Evolutionary conservation across 2,888 invertebrate species (phyloP).

Genomic region (Mellilla xanthometata): DNA sequence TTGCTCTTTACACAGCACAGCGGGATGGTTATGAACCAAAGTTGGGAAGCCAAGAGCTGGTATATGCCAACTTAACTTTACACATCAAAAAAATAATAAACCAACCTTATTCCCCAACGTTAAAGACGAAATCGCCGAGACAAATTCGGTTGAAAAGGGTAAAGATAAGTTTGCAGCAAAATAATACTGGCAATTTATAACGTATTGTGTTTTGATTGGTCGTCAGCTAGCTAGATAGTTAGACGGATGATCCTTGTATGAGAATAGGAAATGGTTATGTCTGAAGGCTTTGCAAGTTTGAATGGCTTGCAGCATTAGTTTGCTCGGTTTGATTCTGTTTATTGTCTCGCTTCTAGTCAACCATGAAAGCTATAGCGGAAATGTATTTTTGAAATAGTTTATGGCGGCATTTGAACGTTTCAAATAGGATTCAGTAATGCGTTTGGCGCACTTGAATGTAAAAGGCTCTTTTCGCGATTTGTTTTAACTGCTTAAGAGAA

Average conservation of each 20-base stretch:
- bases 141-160: background rate
- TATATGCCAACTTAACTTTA: slow-evolving; percentile 16
- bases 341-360: slow-evolving; percentile 55
- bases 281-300: slow-evolving; percentile 61
- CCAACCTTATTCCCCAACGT: background rate
- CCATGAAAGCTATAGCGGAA: slow-evolving; percentile 43
- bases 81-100: background rate
- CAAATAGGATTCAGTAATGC: slow-evolving; percentile 10
- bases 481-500: no score
- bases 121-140: slow-evolving; percentile 16
- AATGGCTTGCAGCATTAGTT: slow-evolving; percentile 61
- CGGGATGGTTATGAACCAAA: slow-evolving; percentile 37
- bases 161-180: slow-evolving; percentile 20
- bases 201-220: slow-evolving; percentile 80
- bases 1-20: slow-evolving; percentile 36
- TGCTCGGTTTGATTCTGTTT: slow-evolving; percentile 57
- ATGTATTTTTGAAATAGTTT: slow-evolving; percentile 15
- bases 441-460: background rate
- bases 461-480: no score
- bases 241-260: slow-evolving; percentile 62
- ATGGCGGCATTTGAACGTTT: slow-evolving; percentile 8
- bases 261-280: slow-evolving; percentile 72
- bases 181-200: slow-evolving; percentile 64
- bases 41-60: slow-evolving; percentile 33
- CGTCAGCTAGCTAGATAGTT: slow-evolving; percentile 63